phyloP scores from a whole-genome alignment of 2,888 invertebrate genomes.

The Yponomeuta plumbellus region DNA sequence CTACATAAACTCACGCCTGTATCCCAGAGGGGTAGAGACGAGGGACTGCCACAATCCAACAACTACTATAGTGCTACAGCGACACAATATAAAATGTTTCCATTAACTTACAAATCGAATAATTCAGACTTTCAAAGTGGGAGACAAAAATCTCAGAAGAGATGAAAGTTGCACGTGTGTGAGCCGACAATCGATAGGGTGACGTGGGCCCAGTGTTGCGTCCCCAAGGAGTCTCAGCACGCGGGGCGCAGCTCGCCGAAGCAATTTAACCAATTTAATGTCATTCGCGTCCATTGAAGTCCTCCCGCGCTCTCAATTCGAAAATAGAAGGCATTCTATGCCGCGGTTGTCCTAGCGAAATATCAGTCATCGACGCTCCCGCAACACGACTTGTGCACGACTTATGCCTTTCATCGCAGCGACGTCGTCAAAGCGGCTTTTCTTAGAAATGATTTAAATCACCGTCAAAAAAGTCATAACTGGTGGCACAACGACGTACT shows the following conservation, averaged over 20 bases:
- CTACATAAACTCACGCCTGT: no score
- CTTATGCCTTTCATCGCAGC: slow-evolving; percentile 2
- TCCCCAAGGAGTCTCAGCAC: slow-evolving; percentile 47
- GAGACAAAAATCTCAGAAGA: not conserved
- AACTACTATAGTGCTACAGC: no score
- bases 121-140: not conserved
- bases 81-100: not conserved
- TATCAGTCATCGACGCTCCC: slow-evolving; percentile 9
- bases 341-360: slow-evolving; percentile 42
- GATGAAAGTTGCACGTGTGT: slow-evolving; percentile 16
- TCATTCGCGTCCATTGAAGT: slow-evolving; percentile 68
- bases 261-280: slow-evolving; percentile 75
- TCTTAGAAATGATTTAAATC: slow-evolving; percentile 60
- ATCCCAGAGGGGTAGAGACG: no score
- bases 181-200: slow-evolving; percentile 41
- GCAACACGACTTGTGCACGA: not conserved
- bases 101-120: not conserved
- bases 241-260: slow-evolving; percentile 59
- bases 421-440: slow-evolving; percentile 10
- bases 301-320: slow-evolving; percentile 66
- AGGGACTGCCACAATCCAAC: no score
- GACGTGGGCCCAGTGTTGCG: slow-evolving; percentile 29
- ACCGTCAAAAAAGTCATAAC: slow-evolving; percentile 44
- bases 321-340: slow-evolving; percentile 63
- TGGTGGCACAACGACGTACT: slow-evolving; percentile 48